A percentile compares a stretch with the other conserved stretches of the same genome.
These are phyloP conservation scores for Telenomus remus DNA, from an alignment of 1,140 invertebrate species.

Conservation along the genomic window DNA sequence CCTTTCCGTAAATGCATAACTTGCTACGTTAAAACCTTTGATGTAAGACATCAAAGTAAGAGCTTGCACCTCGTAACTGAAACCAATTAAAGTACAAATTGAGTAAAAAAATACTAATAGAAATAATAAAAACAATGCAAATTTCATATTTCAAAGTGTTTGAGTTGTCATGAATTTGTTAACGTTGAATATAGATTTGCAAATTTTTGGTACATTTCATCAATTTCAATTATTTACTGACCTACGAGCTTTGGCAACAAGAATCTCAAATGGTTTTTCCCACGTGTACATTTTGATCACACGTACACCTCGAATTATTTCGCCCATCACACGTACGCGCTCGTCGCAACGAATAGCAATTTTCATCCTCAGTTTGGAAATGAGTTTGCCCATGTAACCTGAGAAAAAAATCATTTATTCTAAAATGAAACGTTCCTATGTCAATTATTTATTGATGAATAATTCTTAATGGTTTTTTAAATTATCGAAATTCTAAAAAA, in stretches of 20 bases:
- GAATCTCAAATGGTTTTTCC: conserved; percentile 80
- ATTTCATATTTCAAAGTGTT: no score
- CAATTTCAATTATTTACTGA: conserved; percentile 27
- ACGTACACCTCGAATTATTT: conserved; percentile 87
- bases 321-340: conserved; percentile 85
- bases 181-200: no score
- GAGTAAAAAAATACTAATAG: no score
- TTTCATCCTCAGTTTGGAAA: conserved; percentile 77
- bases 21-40: conserved; percentile 81
- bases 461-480: no score
- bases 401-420: conserved; percentile 16
- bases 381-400: conserved; percentile 80
- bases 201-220: no score
- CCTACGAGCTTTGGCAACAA: conserved; percentile 76
- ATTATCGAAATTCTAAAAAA: no score
- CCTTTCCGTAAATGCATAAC: conserved; percentile 82
- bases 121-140: no score
- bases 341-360: conserved; percentile 83
- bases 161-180: no score
- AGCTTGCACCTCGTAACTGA: conserved; percentile 80
- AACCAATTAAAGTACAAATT: conserved; percentile 26
- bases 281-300: conserved; percentile 86
- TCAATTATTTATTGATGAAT: no score
- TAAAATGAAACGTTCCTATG: no score
- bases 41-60: conserved; percentile 83